These are phyloP conservation scores for Noturus placidus DNA, from an alignment of 2,113 vertebrate genomes.

Conservation along the genomic window DNA sequence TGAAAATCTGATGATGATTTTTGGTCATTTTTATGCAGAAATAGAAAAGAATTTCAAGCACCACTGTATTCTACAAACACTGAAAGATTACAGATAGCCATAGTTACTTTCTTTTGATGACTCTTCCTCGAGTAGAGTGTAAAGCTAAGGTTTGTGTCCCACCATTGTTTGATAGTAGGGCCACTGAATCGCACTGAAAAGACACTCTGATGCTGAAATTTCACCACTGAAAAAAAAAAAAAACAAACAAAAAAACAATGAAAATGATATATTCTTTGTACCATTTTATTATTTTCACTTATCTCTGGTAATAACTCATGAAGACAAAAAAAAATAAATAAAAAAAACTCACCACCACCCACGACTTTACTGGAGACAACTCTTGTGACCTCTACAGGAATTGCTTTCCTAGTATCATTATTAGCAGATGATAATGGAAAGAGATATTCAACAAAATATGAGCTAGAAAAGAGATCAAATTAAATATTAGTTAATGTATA, in stretches of 20 bases:
- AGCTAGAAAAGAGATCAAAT: constrained; percentile 66
- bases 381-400: constrained; percentile 74
- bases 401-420: constrained; percentile 59
- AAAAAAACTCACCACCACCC: constrained; percentile 72
- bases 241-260: constrained; percentile 53
- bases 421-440: constrained; percentile 78
- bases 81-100: not conserved
- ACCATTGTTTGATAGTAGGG: constrained; percentile 79
- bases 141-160: constrained; percentile 80
- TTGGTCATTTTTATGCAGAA: no score
- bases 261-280: not conserved
- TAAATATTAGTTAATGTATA: not conserved
- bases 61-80: not conserved
- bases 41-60: no score
- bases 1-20: no score
- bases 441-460: constrained; percentile 88
- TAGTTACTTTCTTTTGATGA: constrained; percentile 85
- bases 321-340: no score
- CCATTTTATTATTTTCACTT: not conserved
- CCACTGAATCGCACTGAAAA: constrained; percentile 81
- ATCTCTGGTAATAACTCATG: not conserved
- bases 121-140: constrained; percentile 80
- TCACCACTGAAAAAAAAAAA: constrained; percentile 77
- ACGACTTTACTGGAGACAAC: constrained; percentile 82
- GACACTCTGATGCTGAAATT: constrained; percentile 80